A percentile compares a stretch with the other conserved stretches of the same genome.
Evolutionary conservation across 2,113 vertebrate genomes (phyloP).

Genomic region (Phoenicopterus ruber): DNA sequence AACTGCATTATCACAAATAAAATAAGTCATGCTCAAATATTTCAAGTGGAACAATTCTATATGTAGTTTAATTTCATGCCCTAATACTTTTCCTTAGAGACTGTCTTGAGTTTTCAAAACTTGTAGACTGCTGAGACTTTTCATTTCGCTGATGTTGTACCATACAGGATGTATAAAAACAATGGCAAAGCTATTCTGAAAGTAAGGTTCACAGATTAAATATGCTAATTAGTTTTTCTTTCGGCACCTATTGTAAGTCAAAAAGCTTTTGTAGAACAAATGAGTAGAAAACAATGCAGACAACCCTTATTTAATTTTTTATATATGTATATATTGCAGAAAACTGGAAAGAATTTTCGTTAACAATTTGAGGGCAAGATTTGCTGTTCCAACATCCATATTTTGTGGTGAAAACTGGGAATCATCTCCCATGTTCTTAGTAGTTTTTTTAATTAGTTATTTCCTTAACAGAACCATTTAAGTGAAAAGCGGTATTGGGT

Average conservation of each 20-base stretch:
- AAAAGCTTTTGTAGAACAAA: not conserved
- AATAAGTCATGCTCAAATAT: not conserved
- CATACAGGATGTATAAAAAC: not conserved
- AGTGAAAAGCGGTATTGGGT: not conserved
- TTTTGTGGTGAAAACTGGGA: not conserved
- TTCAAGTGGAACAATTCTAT: conserved; percentile 9
- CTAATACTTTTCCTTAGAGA: not conserved
- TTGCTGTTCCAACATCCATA: not conserved
- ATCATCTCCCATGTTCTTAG: not conserved
- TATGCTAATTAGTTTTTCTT: not conserved
- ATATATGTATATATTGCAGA: not conserved
- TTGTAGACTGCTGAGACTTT: not conserved
- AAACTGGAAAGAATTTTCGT: not conserved
- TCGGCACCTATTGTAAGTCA: not conserved
- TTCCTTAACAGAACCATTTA: not conserved
- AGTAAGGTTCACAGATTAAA: not conserved
- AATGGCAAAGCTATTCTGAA: not conserved
- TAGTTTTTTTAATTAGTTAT: not conserved
- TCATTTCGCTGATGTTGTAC: not conserved
- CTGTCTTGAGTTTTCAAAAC: not conserved
- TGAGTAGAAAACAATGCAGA: not conserved
- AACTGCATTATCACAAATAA: not conserved
- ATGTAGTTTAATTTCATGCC: conserved; percentile 34
- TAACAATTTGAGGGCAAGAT: not conserved
- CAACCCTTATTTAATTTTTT: not conserved